phyloP scores from a whole-genome alignment of 2,797 vertebrate species.

The Macrochelys suwanniensis region DNA sequence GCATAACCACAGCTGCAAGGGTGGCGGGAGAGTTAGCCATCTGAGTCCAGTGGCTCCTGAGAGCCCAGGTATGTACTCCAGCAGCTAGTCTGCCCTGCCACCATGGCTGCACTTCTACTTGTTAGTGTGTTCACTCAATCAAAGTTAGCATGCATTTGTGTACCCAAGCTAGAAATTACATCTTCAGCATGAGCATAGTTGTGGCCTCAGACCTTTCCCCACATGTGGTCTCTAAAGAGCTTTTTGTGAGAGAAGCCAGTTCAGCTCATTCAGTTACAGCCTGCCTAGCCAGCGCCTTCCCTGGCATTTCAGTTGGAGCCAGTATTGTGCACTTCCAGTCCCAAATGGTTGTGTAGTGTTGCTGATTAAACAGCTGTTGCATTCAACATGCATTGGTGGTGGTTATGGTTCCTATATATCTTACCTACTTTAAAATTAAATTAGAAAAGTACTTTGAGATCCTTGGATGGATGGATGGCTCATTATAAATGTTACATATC shows the following conservation, averaged over 20 bases:
- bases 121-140: no score
- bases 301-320: neutral
- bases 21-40: no score
- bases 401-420: neutral
- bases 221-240: neutral
- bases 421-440: neutral
- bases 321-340: constrained; percentile 15
- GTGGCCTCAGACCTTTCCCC: no score
- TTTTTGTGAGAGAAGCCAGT: neutral
- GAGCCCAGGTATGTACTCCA: no score
- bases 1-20: no score
- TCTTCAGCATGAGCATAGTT: no score
- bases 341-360: neutral
- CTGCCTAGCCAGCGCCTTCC: neutral
- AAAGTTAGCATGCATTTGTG: no score
- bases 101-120: no score
- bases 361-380: neutral
- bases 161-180: no score
- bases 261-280: neutral
- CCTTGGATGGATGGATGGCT: neutral
- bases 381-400: neutral
- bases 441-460: neutral
- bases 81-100: no score
- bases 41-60: no score
- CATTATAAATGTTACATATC: neutral